These are phyloP conservation scores for Medauroidea extradentata DNA, from an alignment of 1,140 invertebrate species.

Conservation along the genomic window DNA sequence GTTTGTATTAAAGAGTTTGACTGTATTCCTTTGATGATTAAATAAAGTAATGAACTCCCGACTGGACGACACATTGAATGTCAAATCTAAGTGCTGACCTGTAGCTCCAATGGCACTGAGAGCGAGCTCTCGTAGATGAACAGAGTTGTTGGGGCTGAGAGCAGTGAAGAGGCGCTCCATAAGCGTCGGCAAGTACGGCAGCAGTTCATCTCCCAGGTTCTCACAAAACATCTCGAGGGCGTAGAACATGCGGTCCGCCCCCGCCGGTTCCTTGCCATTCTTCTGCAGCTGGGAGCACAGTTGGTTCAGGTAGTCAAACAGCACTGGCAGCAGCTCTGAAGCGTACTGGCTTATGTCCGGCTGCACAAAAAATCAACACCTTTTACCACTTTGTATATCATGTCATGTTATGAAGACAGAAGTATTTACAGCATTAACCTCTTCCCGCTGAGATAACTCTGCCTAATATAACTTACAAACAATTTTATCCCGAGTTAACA, in stretches of 20 bases:
- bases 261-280: constrained; percentile 53
- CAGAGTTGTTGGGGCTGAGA: constrained; percentile 49
- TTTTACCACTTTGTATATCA: background rate
- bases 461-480: no score
- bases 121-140: constrained; percentile 59
- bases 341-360: constrained; percentile 67
- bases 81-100: constrained; percentile 43
- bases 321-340: constrained; percentile 63
- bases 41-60: no score
- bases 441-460: no score
- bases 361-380: constrained; percentile 33
- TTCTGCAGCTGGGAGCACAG: constrained; percentile 51
- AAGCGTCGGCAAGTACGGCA: constrained; percentile 65
- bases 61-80: no score
- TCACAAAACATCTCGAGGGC: constrained; percentile 77
- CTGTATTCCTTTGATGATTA: no score
- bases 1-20: no score
- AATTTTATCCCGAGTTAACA: no score
- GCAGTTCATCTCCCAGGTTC: constrained; percentile 64
- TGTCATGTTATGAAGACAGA: no score
- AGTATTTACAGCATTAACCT: no score
- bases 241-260: constrained; percentile 71
- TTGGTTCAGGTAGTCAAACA: constrained; percentile 65
- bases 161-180: constrained; percentile 66
- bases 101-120: constrained; percentile 64